Evolutionary conservation across 2,888 invertebrate species (phyloP), one percentile per base, ranked within the genome.

Genomic region (Heteromurus nitidus): DNA sequence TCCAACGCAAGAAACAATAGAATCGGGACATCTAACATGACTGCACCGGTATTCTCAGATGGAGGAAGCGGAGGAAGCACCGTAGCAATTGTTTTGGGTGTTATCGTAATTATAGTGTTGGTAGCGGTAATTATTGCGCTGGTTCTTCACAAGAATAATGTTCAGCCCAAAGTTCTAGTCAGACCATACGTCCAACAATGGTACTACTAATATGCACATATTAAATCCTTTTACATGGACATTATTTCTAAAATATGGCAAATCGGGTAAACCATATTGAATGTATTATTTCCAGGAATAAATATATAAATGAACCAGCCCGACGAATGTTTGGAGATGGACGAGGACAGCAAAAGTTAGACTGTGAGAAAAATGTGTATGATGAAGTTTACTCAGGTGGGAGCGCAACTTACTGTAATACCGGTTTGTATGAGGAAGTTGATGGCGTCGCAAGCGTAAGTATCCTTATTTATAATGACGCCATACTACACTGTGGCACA

Each of bases 111-210:
- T 0, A 53, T 83, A n/a, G 36, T 84, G 7, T 50, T 86, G 5
- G 76, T 85, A 0, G 76, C 80, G 0, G 47, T 84, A 16, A 58
- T 86, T 22, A 67, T 85, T 22, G 85, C 73, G 9, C 36, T 85
- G 22, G 69, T 85, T 11, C 62, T 85, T 5, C 82, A 85, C 55
- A 82, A 81, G 67, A 68, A 80, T 20, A 84, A 83, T 69, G 79
- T 83, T n/a, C 85, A 82, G 65, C 85, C 85, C 50, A 86, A 86
- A 68, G 80, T 85, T 70, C 76, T 83, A 2, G 84, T 86, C 60
- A 69, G 86, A 16, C 86, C 86, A 2, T 86, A 86, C 70, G 85
- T 86, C 68, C 85, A 86, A 47, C 82, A 84, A 69, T 86, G 86
- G 86, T 86, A 67, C 22, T 42, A 31, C 50, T 50, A 50, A 50